phyloP scores from a whole-genome alignment of 2,113 vertebrate species.

The Ailurus styani region DNA sequence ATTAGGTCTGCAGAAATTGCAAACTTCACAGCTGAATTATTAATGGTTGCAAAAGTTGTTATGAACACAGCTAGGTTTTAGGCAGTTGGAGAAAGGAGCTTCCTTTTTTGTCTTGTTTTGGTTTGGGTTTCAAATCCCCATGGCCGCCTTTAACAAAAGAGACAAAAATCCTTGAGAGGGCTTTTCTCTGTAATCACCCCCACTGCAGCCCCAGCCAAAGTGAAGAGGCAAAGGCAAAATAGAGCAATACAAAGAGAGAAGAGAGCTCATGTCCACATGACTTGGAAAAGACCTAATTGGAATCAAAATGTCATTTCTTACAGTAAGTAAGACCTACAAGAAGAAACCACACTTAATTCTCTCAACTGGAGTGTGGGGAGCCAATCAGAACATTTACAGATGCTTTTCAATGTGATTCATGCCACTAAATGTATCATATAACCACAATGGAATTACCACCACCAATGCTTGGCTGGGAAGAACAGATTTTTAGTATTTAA shows the following conservation, averaged over 20 bases:
- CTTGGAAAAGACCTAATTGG: background rate
- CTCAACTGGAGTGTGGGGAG: background rate
- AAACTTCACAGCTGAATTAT: background rate
- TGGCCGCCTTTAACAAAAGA: background rate
- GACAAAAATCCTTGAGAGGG: background rate
- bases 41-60: background rate
- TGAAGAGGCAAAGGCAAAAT: background rate
- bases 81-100: background rate
- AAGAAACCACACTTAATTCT: background rate
- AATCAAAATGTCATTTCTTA: background rate
- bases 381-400: background rate
- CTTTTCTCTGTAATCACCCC: background rate
- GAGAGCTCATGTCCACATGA: background rate
- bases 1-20: too few relatives aligned
- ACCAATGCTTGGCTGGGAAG: background rate
- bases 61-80: background rate
- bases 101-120: background rate
- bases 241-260: background rate
- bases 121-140: background rate
- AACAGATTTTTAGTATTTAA: background rate
- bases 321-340: background rate
- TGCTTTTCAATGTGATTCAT: background rate
- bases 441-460: background rate
- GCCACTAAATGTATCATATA: background rate
- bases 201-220: background rate